Conservation (phyloP, 1,140 invertebrate genomes). For the Pachyrhynchus sulphureomaculatus region DNA sequence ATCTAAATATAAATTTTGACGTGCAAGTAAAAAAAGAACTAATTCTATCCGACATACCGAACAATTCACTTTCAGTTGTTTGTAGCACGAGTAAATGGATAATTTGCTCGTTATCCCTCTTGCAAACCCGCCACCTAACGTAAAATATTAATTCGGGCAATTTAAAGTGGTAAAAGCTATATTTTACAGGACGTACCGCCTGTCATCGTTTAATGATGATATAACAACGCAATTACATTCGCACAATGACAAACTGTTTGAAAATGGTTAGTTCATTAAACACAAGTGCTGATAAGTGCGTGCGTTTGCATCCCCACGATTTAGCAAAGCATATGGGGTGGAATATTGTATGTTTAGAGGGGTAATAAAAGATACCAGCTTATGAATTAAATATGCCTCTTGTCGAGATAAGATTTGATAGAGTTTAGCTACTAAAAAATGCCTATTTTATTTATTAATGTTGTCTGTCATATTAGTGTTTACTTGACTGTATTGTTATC, state of each 20-base stretch:
- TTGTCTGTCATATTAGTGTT: too few relatives aligned
- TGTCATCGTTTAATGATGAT: constrained; percentile 43
- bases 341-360: constrained; percentile 18
- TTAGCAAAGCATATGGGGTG: constrained; percentile 24
- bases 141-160: constrained; percentile 31
- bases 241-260: constrained; percentile 46
- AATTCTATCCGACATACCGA: too few relatives aligned
- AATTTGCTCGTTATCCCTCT: not conserved
- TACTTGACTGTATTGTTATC: not conserved
- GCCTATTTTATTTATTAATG: too few relatives aligned
- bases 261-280: constrained; percentile 45
- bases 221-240: constrained; percentile 43
- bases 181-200: constrained; percentile 23
- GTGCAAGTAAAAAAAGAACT: too few relatives aligned
- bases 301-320: constrained; percentile 26
- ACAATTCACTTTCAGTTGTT: too few relatives aligned
- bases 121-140: constrained; percentile 17
- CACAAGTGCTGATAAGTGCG: constrained; percentile 37
- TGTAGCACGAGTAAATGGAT: too few relatives aligned
- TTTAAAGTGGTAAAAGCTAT: constrained; percentile 31
- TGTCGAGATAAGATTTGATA: not conserved
- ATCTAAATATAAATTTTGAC: too few relatives aligned
- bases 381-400: constrained; percentile 12
- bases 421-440: too few relatives aligned
- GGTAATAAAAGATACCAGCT: constrained; percentile 23